phyloP scores from a whole-genome alignment of 2,888 invertebrate genomes.

The Aspidiotus rigidus region DNA sequence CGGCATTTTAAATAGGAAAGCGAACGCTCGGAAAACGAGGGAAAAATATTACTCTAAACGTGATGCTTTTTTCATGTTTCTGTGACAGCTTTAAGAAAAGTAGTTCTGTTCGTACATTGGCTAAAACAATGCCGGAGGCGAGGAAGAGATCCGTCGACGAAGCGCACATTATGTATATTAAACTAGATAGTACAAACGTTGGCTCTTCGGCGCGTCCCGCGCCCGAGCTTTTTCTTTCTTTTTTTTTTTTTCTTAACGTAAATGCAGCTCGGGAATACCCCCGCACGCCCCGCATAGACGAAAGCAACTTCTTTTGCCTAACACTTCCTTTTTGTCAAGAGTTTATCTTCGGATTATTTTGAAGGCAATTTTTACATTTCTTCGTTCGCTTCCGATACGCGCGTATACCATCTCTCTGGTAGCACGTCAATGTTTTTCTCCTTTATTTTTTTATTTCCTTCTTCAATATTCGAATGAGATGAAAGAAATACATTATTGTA shows the following conservation, averaged over 20 bases:
- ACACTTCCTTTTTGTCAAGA: conserved; percentile 26
- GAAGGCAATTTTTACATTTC: conserved; percentile 27
- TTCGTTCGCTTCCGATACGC: conserved; percentile 3
- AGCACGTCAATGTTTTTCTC: not conserved
- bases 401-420: not conserved
- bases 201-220: not conserved
- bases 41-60: conserved; percentile 30
- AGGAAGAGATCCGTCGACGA: conserved; percentile 11
- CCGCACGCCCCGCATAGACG: not conserved
- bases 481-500: not conserved
- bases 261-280: conserved; percentile 23
- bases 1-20: conserved; percentile 29
- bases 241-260: conserved; percentile 25
- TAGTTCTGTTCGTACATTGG: conserved; percentile 16
- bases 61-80: conserved; percentile 32
- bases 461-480: not conserved
- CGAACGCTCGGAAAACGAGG: conserved; percentile 27
- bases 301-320: conserved; percentile 9
- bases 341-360: conserved; percentile 26
- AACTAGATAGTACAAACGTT: conserved; percentile 24
- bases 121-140: conserved; percentile 30
- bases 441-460: not conserved
- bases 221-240: not conserved
- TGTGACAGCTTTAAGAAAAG: conserved; percentile 32
- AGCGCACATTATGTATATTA: conserved; percentile 30